Base-by-base conservation (phyloP, 2,888 invertebrate species). In the Hermodice carunculata region DNA sequence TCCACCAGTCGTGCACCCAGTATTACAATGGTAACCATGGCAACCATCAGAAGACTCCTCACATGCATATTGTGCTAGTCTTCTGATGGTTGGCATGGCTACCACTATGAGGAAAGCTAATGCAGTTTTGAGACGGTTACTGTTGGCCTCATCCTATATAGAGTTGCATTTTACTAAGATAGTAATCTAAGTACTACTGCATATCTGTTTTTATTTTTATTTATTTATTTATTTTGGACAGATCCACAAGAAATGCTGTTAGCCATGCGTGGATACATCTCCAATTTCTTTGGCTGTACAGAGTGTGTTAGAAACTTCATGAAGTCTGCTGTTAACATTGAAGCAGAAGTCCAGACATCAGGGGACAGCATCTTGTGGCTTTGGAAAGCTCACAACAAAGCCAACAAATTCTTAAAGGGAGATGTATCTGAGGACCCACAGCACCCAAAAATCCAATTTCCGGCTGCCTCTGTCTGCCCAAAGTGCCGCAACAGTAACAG, bases 221-320 rank as follows among this genome's bases (percentile, higher is more conserved):
- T 53, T 44, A 44, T n/a, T 5, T 26, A 49, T 49, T 8, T 49
- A 22, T 6, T 42, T 40, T 29, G 34, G 24, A 6, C 22, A n/a
- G 56, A 66, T 19, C 44, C 61, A 3, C 44, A 56, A 2, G 91
- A 91, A 81, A 91, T 96, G 1, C 86, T 98, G 4, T 89, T 89
- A 74, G 92, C 93, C 0, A 94, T 98, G 89, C 90, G 93, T 80
- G 94, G 92, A 0, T 99, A 96, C 84, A 90, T 98, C 24, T 92
- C 92, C 78, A 85, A 94, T 84, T 99, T 95, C 88, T 97, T 99
- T 86, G 95, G 96, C 2, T 99, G 99, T 83, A 89, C 91, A 2
- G 94, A 95, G 66, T 99, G 98, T 84, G 90, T 94, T 1, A 86
- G 91, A 77, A 96, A 99, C 88, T 99, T 99, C 83, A 89, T 93